phyloP scores from a whole-genome alignment of 2,888 invertebrate genomes.

The Eupithecia insigniata region DNA sequence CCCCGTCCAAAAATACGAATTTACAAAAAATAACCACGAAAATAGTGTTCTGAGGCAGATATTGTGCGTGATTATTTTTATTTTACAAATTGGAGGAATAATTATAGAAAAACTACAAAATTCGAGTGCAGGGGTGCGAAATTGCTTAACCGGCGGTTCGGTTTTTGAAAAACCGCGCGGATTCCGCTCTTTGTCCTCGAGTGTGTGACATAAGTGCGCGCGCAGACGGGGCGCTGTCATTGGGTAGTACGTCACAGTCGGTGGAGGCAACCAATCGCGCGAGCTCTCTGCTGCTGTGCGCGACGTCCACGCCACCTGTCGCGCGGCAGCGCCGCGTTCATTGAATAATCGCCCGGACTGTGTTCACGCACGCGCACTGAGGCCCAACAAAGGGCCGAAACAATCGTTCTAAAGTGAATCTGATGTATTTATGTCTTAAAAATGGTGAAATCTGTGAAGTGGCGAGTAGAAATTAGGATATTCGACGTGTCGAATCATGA shows the following conservation, averaged over 20 bases:
- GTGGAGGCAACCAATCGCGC: conserved; percentile 59
- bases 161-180: conserved; percentile 65
- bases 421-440: conserved; percentile 91
- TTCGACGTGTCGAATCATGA: conserved; percentile 94
- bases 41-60: conserved; percentile 14
- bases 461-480: conserved; percentile 92
- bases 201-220: conserved; percentile 60
- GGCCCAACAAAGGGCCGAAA: conserved; percentile 84
- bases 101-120: conserved; percentile 29
- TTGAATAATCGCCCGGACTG: conserved; percentile 80
- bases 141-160: conserved; percentile 48
- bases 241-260: conserved; percentile 57
- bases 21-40: conserved; percentile 21
- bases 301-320: conserved; percentile 80
- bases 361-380: conserved; percentile 81
- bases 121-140: conserved; percentile 37
- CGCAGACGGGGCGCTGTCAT: conserved; percentile 53
- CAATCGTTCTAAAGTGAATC: conserved; percentile 81
- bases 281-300: conserved; percentile 53
- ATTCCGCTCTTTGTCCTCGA: conserved; percentile 48
- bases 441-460: conserved; percentile 92
- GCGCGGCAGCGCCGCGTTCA: conserved; percentile 72
- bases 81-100: conserved; percentile 16
- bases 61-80: conserved; percentile 19
- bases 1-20: conserved; percentile 40